A percentile compares a stretch with the other conserved stretches of the same genome.
These are phyloP conservation scores for Drymonia ruficornis DNA, from an alignment of 2,888 invertebrate species.

Conservation along the genomic window DNA sequence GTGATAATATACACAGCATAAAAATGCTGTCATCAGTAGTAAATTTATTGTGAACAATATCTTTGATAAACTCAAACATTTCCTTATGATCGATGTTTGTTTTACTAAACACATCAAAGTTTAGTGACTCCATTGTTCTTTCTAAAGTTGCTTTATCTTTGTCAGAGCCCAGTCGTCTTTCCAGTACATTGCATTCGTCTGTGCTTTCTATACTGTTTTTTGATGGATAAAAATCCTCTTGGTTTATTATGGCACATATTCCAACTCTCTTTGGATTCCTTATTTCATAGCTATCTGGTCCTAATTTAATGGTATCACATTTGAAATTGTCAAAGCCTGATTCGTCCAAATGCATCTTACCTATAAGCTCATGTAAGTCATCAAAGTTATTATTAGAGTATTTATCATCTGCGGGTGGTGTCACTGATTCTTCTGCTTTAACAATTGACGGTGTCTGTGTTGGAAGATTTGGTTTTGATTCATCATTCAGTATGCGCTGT, in stretches of 20 bases:
- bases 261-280: constrained; percentile 65
- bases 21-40: constrained; percentile 66
- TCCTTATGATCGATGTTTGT: constrained; percentile 60
- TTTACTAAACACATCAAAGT: constrained; percentile 62
- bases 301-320: constrained; percentile 51
- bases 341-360: constrained; percentile 46
- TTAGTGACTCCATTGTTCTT: constrained; percentile 62
- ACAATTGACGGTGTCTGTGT: constrained; percentile 24
- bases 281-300: constrained; percentile 58
- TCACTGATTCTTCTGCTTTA: constrained; percentile 29
- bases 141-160: constrained; percentile 59
- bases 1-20: constrained; percentile 74
- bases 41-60: constrained; percentile 55
- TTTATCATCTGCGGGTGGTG: constrained; percentile 13
- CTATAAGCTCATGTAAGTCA: constrained; percentile 51
- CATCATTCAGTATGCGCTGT: constrained; percentile 48
- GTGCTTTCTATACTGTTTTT: constrained; percentile 57
- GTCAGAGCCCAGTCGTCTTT: constrained; percentile 60
- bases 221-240: constrained; percentile 71
- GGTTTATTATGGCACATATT: constrained; percentile 73
- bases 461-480: constrained; percentile 16
- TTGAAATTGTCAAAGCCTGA: constrained; percentile 42
- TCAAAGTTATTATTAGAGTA: constrained; percentile 43
- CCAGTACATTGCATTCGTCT: constrained; percentile 39
- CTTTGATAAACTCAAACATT: constrained; percentile 61